These are phyloP conservation scores for Tenthredo amoena DNA, from an alignment of 2,888 invertebrate species.

Conservation along the genomic window DNA sequence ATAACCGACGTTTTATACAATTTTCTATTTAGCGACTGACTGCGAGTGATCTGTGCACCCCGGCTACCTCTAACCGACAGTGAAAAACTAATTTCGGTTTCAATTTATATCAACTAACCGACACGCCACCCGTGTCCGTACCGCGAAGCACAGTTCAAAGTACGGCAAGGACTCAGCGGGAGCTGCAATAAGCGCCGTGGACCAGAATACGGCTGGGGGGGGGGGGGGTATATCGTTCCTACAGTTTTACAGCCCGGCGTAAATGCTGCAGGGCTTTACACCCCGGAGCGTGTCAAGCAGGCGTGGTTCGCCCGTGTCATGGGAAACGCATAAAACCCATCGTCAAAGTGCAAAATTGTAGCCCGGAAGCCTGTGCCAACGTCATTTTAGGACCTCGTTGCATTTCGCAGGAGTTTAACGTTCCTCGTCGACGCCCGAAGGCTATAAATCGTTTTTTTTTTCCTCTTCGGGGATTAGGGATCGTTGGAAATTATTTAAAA, in stretches of 20 bases:
- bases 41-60: conserved; percentile 17
- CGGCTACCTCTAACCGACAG: neutral
- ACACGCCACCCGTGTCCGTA: neutral
- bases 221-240: neutral
- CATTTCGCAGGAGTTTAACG: neutral
- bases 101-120: conserved; percentile 28
- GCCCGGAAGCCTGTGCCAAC: neutral
- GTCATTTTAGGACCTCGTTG: neutral
- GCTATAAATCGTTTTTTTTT: neutral
- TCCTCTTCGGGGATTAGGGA: neutral
- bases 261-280: neutral
- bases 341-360: neutral
- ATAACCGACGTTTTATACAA: neutral
- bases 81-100: conserved; percentile 34
- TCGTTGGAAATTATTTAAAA: neutral
- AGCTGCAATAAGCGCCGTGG: neutral
- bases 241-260: neutral
- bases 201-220: neutral
- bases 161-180: conserved; percentile 3
- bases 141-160: neutral
- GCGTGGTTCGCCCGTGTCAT: neutral
- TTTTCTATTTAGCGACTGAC: neutral
- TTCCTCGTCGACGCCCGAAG: neutral
- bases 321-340: neutral
- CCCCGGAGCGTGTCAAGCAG: conserved; percentile 3